A percentile compares a stretch with the other conserved stretches of the same genome.
These are phyloP conservation scores for Seladonia tumulorum DNA, from an alignment of 2,888 invertebrate species.

Conservation along the genomic window DNA sequence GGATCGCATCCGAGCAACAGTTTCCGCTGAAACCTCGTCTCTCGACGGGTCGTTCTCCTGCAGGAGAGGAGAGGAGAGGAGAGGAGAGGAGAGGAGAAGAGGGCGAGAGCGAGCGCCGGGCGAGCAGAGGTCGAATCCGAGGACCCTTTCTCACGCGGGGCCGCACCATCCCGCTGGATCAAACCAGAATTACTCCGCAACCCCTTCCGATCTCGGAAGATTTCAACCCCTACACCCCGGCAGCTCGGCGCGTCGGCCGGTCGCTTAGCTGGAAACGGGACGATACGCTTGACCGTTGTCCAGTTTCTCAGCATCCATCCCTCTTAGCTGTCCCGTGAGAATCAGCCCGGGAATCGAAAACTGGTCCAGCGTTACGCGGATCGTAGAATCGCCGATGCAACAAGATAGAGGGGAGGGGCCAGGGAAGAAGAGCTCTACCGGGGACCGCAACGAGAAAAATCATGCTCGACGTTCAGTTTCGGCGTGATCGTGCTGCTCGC, in stretches of 20 bases:
- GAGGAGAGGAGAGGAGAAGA: background rate
- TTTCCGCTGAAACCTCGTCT: constrained; percentile 26
- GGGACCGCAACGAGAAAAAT: constrained; percentile 41
- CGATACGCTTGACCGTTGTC: constrained; percentile 82
- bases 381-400: constrained; percentile 56
- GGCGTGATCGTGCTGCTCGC: constrained; percentile 30
- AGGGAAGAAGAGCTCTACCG: constrained; percentile 19
- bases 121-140: constrained; percentile 79
- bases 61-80: constrained; percentile 25
- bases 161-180: constrained; percentile 77
- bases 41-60: background rate
- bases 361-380: constrained; percentile 81
- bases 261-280: constrained; percentile 57
- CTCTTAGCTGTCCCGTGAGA: constrained; percentile 74
- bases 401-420: constrained; percentile 31
- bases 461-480: constrained; percentile 55
- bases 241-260: constrained; percentile 25
- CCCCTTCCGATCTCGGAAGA: constrained; percentile 82
- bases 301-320: constrained; percentile 83
- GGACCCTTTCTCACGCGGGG: constrained; percentile 83
- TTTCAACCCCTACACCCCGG: constrained; percentile 71
- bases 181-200: constrained; percentile 82
- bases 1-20: constrained; percentile 31
- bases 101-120: background rate
- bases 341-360: constrained; percentile 75